A percentile compares a stretch with the other conserved stretches of the same genome.
Evolutionary conservation across 2,888 invertebrate species (phyloP).

Genomic region (Barypeithes pellucidus): DNA sequence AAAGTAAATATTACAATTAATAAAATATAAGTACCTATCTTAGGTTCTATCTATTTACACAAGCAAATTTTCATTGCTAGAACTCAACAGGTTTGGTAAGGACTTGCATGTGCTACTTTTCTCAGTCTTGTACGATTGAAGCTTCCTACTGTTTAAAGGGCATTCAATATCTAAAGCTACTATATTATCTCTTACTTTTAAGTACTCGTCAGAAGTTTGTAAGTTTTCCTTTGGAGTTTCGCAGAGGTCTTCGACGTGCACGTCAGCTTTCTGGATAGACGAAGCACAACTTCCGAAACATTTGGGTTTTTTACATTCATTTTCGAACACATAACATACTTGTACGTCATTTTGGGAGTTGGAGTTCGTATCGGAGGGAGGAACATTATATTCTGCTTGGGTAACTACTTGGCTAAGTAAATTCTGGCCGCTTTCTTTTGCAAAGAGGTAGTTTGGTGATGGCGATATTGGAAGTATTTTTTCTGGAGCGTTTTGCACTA

Average conservation of each 20-base stretch:
- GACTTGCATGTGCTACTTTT: slow-evolving; percentile 73
- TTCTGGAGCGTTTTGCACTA: slow-evolving; percentile 94
- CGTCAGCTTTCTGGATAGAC: slow-evolving; percentile 64
- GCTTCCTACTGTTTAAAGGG: slow-evolving; percentile 64
- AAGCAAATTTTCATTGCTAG: slow-evolving; percentile 78
- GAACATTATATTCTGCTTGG: slow-evolving; percentile 75
- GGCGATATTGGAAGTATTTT: slow-evolving; percentile 81
- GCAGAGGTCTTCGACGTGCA: slow-evolving; percentile 63
- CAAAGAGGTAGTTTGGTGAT: slow-evolving; percentile 64
- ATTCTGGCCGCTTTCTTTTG: slow-evolving; percentile 64
- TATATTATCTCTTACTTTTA: slow-evolving; percentile 64
- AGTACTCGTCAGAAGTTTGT: slow-evolving; percentile 39
- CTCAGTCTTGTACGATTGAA: slow-evolving; percentile 65
- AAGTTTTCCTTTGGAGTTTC: slow-evolving; percentile 45
- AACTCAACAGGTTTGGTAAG: slow-evolving; percentile 80
- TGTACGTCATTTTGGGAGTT: slow-evolving; percentile 64
- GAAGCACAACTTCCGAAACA: slow-evolving; percentile 60
- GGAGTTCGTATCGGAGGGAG: slow-evolving; percentile 66
- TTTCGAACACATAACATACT: slow-evolving; percentile 66
- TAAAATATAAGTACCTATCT: slow-evolving; percentile 43
- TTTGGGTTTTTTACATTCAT: slow-evolving; percentile 57
- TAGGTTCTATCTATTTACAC: slow-evolving; percentile 66
- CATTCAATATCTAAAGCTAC: slow-evolving; percentile 72
- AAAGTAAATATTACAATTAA: slow-evolving; percentile 27
- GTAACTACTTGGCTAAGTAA: slow-evolving; percentile 74